Percentiles rank a stretch among this genome's conserved stretches.
phyloP scores from a whole-genome alignment of 2,113 vertebrate species.

The Gnathonemus echidnorhynchus region DNA sequence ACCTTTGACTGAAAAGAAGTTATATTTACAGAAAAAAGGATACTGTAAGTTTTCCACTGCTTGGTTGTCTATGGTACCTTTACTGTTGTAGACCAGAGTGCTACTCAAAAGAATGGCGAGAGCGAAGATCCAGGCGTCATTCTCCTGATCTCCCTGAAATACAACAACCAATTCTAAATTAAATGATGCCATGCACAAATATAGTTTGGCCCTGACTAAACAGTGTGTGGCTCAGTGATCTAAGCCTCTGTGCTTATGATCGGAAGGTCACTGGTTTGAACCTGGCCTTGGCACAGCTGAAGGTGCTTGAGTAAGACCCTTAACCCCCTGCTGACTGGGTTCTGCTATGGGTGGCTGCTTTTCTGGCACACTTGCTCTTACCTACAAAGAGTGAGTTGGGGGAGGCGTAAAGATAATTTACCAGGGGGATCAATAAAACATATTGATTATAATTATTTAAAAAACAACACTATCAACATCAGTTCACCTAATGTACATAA shows the following conservation, averaged over 20 bases:
- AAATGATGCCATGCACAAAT: not conserved
- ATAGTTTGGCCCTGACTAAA: not conserved
- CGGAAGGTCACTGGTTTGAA: too few species aligned
- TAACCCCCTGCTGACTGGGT: too few species aligned
- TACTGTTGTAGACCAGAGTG: conserved; percentile 51
- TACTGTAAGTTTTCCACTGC: conserved; percentile 50
- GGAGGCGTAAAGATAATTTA: not conserved
- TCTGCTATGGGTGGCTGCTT: too few species aligned
- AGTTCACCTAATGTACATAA: not conserved
- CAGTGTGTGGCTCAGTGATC: not conserved
- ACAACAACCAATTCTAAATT: not conserved
- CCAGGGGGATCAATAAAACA: too few species aligned
- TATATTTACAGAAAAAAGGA: conserved; percentile 29
- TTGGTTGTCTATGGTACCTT: conserved; percentile 44
- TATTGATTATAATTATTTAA: too few species aligned
- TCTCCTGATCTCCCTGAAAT: conserved; percentile 41
- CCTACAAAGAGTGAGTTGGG: too few species aligned
- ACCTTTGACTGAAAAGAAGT: not conserved
- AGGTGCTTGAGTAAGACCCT: too few species aligned
- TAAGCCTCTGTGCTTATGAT: too few species aligned
- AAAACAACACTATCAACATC: not conserved
- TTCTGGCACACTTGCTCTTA: too few species aligned
- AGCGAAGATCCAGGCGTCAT: conserved; percentile 50
- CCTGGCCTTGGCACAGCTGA: too few species aligned
- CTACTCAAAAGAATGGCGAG: conserved; percentile 49